Evolutionary conservation across 2,113 vertebrate species (phyloP).

Genomic region (Promerops cafer): DNA sequence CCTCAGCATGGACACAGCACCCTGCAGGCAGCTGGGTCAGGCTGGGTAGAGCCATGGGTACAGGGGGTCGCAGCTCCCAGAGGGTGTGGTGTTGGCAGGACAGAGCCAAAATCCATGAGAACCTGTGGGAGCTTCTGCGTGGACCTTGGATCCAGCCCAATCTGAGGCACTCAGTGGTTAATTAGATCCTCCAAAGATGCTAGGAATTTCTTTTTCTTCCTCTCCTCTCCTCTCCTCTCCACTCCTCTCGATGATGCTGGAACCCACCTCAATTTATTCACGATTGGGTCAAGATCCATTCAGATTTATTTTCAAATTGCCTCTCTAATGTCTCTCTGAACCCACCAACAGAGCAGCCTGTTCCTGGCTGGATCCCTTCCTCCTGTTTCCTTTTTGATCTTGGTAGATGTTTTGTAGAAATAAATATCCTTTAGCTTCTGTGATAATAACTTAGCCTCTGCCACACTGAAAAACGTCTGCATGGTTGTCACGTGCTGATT

Average conservation of each 20-base stretch:
- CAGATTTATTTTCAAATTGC: background rate
- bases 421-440: background rate
- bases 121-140: background rate
- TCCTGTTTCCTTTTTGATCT: background rate
- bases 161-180: background rate
- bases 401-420: background rate
- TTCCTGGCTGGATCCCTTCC: background rate
- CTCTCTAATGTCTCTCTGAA: background rate
- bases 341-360: background rate
- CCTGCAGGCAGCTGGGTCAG: background rate
- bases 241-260: background rate
- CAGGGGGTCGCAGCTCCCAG: background rate
- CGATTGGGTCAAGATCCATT: background rate
- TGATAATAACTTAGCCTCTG: background rate
- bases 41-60: background rate
- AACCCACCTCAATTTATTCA: background rate
- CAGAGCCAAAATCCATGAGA: background rate
- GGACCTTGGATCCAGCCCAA: background rate
- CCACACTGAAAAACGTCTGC: background rate
- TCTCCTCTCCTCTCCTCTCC: too few relatives aligned
- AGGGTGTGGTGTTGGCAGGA: fast-evolving
- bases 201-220: background rate
- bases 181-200: background rate
- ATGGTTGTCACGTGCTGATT: background rate
- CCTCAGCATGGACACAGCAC: background rate